Conservation (phyloP, 2,113 vertebrate genomes). For the Steatornis caripensis region DNA sequence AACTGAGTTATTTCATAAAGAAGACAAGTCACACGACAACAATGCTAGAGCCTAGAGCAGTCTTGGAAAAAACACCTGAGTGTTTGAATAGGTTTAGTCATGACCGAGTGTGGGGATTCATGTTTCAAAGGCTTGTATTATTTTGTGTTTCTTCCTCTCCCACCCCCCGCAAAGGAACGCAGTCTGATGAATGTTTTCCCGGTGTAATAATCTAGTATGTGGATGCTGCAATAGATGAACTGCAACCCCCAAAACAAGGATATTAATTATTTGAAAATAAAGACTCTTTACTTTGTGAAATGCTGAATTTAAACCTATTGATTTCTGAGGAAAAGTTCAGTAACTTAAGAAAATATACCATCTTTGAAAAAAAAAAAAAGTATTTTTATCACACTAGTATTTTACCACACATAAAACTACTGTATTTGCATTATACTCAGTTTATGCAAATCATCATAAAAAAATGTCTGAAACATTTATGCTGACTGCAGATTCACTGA, state of each 20-base stretch:
- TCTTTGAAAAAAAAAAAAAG: not conserved
- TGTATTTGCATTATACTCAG: not conserved
- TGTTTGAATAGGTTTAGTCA: slow-evolving; percentile 39
- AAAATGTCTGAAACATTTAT: not conserved
- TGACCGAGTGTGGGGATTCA: not conserved
- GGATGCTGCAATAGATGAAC: not conserved
- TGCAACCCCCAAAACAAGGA: not conserved
- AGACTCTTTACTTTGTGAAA: not conserved
- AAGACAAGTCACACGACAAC: not conserved
- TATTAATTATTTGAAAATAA: not conserved
- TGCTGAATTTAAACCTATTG: not conserved
- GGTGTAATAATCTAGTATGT: accelerated
- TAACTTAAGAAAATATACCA: not conserved
- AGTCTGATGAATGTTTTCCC: not conserved
- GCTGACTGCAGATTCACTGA: not conserved
- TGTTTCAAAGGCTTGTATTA: slow-evolving; percentile 16
- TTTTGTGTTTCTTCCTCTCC: not conserved
- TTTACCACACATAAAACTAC: not conserved
- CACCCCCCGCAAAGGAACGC: not conserved
- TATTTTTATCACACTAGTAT: not conserved
- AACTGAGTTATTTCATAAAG: not conserved
- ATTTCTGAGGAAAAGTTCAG: not conserved
- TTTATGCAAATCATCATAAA: not conserved
- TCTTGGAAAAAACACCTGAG: not conserved
- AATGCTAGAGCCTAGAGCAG: not conserved